phyloP scores from a whole-genome alignment of 2,797 vertebrate genomes.

The Pelodytes ibericus region DNA sequence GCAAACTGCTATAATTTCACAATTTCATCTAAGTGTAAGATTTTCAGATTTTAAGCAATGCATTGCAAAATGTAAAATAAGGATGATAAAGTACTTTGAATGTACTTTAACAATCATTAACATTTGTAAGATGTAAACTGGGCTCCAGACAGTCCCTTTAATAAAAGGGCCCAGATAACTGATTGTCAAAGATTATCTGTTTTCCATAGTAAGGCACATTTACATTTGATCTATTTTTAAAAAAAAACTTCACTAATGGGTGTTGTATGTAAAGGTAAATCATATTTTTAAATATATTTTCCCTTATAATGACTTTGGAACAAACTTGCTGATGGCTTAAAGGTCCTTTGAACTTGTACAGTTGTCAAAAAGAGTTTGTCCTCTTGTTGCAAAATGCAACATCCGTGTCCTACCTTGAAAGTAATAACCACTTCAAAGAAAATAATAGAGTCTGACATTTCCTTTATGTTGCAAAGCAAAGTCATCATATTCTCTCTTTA shows the following conservation, averaged over 20 bases:
- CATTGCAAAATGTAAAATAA: no score
- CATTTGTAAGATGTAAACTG: no score
- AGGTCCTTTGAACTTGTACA: slow-evolving; percentile 20
- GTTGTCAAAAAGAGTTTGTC: slow-evolving; percentile 11
- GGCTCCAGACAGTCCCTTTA: no score
- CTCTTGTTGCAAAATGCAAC: slow-evolving; percentile 16
- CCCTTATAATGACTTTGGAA: slow-evolving; percentile 15
- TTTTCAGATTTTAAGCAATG: no score
- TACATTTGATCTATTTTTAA: not conserved
- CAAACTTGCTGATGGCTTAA: slow-evolving; percentile 4
- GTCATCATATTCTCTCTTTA: slow-evolving; percentile 18
- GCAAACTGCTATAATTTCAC: no score
- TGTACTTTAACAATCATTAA: no score
- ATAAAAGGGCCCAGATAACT: no score
- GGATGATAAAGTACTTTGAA: no score
- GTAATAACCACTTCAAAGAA: slow-evolving; percentile 22
- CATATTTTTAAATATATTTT: not conserved
- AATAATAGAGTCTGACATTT: slow-evolving; percentile 8
- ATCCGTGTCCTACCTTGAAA: slow-evolving; percentile 6
- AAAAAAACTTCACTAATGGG: not conserved
- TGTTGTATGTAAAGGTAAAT: not conserved
- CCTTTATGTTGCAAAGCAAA: slow-evolving; percentile 31
- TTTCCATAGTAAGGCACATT: not conserved
- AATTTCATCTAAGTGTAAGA: no score
- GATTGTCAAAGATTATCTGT: no score